Base-by-base conservation (phyloP, 2,888 invertebrate genomes). In the Aethes cnicana region DNA sequence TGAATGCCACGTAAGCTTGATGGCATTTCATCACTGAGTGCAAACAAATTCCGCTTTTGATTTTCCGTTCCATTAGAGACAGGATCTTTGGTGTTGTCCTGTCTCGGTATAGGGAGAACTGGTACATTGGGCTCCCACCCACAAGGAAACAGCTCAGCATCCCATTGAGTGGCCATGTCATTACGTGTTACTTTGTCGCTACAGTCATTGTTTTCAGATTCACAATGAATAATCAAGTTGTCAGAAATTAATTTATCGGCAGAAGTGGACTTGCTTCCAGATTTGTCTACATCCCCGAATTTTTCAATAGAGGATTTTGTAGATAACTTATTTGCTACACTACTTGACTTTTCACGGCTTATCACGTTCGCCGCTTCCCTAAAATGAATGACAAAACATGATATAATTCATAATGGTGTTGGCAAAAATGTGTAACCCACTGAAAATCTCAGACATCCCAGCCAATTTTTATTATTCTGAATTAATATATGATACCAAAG, bases 21-120 rank as follows among this genome's bases (percentile, higher is more conserved):
- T 7, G 84, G 87, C 88, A 89, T 89, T 65, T 88, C 88, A 47
- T 82, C 78, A 59, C 89, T 89, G 2, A 87, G 55, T 6, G 88
- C 87, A 79, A 89, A 89, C 33, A 89, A 63, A 59, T 89, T 77
- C 12, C 77, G 78, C 8, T 68, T 58, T 66, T 71, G 77, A 42
- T 64, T 75, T 14, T 69, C 68, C 44, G 53, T 49, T 48, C 68
- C 67, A 50, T 68, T 72, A 36, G 63, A 67, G 7, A 44, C 25
- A 12, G 68, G 61, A 17, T 76, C 77, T 59, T 73, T 79, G 3
- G 56, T 54, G 57, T 64, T 77, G 23, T 77, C 74, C 57, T 78
- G 79, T 55, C 71, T 74, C 12, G 80, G 77, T 14, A 86, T 54
- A 30, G 69, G 56, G 25, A 86, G 60, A 20, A 57, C 52, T 12